Base-by-base conservation (phyloP, 2,888 invertebrate genomes). In the Scaptomyza tumidula region DNA sequence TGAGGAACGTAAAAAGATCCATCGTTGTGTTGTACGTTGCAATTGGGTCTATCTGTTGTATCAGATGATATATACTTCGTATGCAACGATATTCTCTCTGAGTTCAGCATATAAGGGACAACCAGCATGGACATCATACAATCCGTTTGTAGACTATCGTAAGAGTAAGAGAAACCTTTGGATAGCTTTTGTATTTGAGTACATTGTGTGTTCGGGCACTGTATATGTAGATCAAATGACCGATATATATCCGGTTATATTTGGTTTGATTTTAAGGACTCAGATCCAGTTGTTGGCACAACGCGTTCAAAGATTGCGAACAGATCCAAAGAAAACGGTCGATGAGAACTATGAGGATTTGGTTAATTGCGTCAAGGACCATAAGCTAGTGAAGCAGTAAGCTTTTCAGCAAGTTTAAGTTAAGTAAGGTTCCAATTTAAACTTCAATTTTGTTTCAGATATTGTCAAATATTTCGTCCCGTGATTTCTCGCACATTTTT, bases 401-500 rank as follows among this genome's bases (percentile, higher is more conserved):
- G 53, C 53, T 11, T 10, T 27, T n/a, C 9, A 9, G 14, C 2
- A 39, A 39, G 7, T 9, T n/a, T 3, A 5, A 16, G 41, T 7
- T 10, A 5, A 4, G 10, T 10, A 5, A 4, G 10, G 31, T 13
- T 14, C 31, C 11, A 3, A 24, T 3, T 14, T 0, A 19, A 44
- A 24, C 3, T 29, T 44, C 1, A 9, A 1, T 6, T 27, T 27
- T 1, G 1, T 49, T 56, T 1, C 48, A 80, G 80, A n/a, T 80
- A 44, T 24, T 65, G 61, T n/a, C 14, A 77, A 0, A 3, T 63
- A 0, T 56, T 83, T 37, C 50, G 80, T 6, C 50, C 77, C 2
- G 3, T 71, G 1, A 56, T 83, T 14, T 77, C 83, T 0, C 44
- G 27, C 24, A 74, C 71, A 0, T 70, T 83, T 1, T 80, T 77